A percentile compares a stretch with the other conserved stretches of the same genome.
Conservation (phyloP, 2,888 invertebrate species). For the Chromoteleia sp. region DNA sequence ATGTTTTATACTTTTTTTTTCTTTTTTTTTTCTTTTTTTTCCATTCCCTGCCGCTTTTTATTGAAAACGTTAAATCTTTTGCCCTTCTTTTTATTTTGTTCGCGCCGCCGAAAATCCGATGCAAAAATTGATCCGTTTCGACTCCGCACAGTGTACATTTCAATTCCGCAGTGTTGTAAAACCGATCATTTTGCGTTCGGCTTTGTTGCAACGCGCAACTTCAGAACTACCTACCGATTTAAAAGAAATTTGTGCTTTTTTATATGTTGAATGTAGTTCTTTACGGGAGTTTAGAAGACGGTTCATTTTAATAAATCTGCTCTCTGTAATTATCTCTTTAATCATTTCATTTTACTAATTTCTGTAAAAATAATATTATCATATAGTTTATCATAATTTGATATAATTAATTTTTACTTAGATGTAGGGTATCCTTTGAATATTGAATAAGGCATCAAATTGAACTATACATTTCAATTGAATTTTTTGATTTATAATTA, state of each 20-base stretch:
- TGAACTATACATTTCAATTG: too few relatives aligned
- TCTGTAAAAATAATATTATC: not conserved
- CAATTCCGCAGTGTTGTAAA: slow-evolving; percentile 8
- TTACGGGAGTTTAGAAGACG: not conserved
- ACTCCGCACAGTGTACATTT: slow-evolving; percentile 4
- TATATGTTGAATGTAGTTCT: not conserved
- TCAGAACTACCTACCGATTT: not conserved
- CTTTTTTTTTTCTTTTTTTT: slow-evolving; percentile 15
- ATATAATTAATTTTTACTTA: not conserved
- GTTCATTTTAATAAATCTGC: not conserved
- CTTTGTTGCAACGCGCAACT: slow-evolving; percentile 1
- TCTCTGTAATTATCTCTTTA: not conserved
- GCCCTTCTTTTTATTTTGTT: slow-evolving; percentile 46
- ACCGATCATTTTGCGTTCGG: slow-evolving; percentile 1
- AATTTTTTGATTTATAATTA: too few relatives aligned
- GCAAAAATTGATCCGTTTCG: slow-evolving; percentile 26
- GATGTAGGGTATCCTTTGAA: not conserved
- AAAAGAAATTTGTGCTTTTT: slow-evolving; percentile 14
- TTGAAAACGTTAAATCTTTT: slow-evolving; percentile 49
- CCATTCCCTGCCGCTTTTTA: slow-evolving; percentile 48
- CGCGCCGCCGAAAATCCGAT: slow-evolving; percentile 17
- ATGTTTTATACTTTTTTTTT: not conserved
- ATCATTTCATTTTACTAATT: slow-evolving; percentile 14
- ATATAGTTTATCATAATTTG: not conserved
- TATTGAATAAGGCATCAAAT: too few relatives aligned